Percentiles rank a stretch among this genome's conserved stretches.
Conservation (phyloP, 1,140 invertebrate genomes). For the Sipha flava region DNA sequence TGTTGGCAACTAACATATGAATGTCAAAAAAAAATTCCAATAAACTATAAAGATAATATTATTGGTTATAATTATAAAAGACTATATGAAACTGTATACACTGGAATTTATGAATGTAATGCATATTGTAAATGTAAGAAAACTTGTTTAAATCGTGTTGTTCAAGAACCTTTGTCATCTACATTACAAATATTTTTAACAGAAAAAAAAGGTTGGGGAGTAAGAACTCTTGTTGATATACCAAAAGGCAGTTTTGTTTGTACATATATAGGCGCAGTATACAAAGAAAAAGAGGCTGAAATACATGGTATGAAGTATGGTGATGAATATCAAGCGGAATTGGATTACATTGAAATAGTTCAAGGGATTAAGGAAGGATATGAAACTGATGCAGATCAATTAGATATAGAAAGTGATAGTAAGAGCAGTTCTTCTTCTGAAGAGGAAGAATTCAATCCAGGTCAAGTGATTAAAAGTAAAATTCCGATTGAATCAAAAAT, state of each 20-base stretch:
- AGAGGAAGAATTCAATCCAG: not conserved
- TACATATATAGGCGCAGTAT: slow-evolving; percentile 84
- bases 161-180: slow-evolving; percentile 71
- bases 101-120: slow-evolving; percentile 95
- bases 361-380: slow-evolving; percentile 91
- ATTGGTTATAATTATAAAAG: slow-evolving; percentile 76
- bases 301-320: slow-evolving; percentile 72
- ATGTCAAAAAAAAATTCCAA: slow-evolving; percentile 50
- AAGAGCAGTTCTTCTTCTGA: too few species aligned
- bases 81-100: slow-evolving; percentile 70
- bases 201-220: slow-evolving; percentile 83
- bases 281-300: slow-evolving; percentile 82
- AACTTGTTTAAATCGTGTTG: slow-evolving; percentile 78
- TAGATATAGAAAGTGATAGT: slow-evolving; percentile 38
- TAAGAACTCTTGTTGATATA: slow-evolving; percentile 87
- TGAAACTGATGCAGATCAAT: slow-evolving; percentile 51
- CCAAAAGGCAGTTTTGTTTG: slow-evolving; percentile 88
- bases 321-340: slow-evolving; percentile 91
- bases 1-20: slow-evolving; percentile 85
- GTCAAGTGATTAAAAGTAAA: not conserved
- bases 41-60: slow-evolving; percentile 44
- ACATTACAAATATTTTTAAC: slow-evolving; percentile 85
- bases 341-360: slow-evolving; percentile 91
- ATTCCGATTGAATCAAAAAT: not conserved
- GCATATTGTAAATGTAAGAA: slow-evolving; percentile 66